These are phyloP conservation scores for Drosophila borborema DNA, from an alignment of 2,888 invertebrate species.

Conservation along the genomic window DNA sequence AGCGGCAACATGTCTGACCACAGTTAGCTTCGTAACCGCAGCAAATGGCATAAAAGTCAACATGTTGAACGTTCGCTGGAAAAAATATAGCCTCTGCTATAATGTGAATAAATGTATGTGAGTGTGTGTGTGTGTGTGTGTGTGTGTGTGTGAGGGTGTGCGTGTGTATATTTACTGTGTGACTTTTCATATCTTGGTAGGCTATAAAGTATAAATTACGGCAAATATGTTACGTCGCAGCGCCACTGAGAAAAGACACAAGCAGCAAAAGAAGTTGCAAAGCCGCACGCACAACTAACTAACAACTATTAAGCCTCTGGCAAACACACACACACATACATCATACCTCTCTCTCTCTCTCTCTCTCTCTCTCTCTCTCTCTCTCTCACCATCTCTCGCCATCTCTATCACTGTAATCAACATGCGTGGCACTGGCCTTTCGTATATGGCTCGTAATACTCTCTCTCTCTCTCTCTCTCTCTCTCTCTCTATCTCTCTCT, in stretches of 20 bases:
- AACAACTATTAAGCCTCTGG: conserved; percentile 78
- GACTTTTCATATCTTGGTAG: conserved; percentile 77
- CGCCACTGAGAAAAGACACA: conserved; percentile 19
- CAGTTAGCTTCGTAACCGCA: conserved; percentile 76
- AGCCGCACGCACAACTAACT: conserved; percentile 77
- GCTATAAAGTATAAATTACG: conserved; percentile 81
- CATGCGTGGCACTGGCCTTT: conserved; percentile 67
- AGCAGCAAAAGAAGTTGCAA: conserved; percentile 13
- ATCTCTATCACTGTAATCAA: conserved; percentile 63
- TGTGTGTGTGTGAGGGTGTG: conserved; percentile 20
- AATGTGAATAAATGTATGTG: conserved; percentile 25
- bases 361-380: no score
- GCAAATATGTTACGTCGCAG: conserved; percentile 68
- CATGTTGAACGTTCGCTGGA: conserved; percentile 69
- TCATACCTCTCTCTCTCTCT: not conserved
- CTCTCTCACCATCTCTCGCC: not conserved
- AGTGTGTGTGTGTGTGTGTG: conserved; percentile 8
- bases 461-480: no score
- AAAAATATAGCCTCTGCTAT: conserved; percentile 69
- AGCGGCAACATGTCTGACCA: conserved; percentile 60
- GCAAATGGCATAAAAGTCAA: conserved; percentile 79
- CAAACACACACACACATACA: conserved; percentile 9
- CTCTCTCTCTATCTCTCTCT: conserved; percentile 44
- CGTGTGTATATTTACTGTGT: conserved; percentile 37
- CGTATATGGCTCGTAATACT: conserved; percentile 33